A percentile compares a stretch with the other conserved stretches of the same genome.
These are phyloP conservation scores for Eilema caniola DNA, from an alignment of 2,888 invertebrate species.

Conservation along the genomic window DNA sequence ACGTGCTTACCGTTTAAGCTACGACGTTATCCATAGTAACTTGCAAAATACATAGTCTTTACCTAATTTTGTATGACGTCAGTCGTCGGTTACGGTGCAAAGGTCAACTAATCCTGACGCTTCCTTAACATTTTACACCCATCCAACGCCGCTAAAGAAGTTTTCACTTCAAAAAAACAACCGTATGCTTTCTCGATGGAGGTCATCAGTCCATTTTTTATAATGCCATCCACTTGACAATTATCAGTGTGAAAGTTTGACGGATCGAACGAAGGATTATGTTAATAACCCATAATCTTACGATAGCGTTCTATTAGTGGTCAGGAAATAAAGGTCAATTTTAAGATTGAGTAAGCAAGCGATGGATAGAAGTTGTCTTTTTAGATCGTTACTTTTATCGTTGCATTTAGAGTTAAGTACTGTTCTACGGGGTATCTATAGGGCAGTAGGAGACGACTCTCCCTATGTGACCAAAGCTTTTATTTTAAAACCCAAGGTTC, in stretches of 20 bases:
- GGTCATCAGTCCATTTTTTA: constrained; percentile 38
- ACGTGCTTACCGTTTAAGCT: too few relatives aligned
- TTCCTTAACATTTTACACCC: too few relatives aligned
- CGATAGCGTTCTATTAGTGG: constrained; percentile 67
- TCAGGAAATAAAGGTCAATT: constrained; percentile 73
- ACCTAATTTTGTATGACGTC: too few relatives aligned
- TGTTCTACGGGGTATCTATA: background rate
- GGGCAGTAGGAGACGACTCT: too few relatives aligned
- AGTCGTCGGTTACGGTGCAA: too few relatives aligned
- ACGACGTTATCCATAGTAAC: too few relatives aligned
- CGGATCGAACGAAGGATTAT: constrained; percentile 57
- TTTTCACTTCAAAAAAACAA: constrained; percentile 16
- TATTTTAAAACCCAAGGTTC: too few relatives aligned
- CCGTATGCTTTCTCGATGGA: constrained; percentile 42
- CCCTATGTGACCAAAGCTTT: too few relatives aligned
- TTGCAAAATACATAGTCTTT: too few relatives aligned
- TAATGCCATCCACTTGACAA: constrained; percentile 44
- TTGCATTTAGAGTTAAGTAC: background rate
- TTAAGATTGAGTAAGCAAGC: constrained; percentile 38
- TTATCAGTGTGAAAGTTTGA: constrained; percentile 55
- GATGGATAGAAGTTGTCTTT: constrained; percentile 27
- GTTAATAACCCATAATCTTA: constrained; percentile 55
- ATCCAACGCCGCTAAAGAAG: too few relatives aligned
- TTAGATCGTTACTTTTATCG: constrained; percentile 12
- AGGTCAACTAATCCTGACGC: too few relatives aligned